These are phyloP conservation scores for Tenebrio molitor DNA, from an alignment of 1,140 invertebrate species.

Conservation along the genomic window DNA sequence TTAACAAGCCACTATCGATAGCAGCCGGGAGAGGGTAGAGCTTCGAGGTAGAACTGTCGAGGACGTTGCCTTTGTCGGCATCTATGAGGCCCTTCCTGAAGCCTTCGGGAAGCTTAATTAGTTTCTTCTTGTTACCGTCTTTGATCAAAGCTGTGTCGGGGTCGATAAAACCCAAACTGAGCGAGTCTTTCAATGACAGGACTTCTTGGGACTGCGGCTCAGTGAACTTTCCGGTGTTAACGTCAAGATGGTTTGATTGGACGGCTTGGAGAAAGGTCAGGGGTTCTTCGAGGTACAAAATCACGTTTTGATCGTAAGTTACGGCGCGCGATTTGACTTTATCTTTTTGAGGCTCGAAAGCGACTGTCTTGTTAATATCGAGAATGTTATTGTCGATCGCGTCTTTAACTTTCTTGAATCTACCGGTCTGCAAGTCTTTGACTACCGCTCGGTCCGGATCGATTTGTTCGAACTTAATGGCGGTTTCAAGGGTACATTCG, in stretches of 20 bases:
- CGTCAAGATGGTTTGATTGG: constrained; percentile 79
- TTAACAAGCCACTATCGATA: constrained; percentile 82
- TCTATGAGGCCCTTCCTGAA: constrained; percentile 90
- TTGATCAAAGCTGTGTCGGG: constrained; percentile 90
- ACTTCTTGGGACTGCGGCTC: constrained; percentile 79
- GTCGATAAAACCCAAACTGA: constrained; percentile 86
- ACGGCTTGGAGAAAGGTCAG: constrained; percentile 83
- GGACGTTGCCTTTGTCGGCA: constrained; percentile 85
- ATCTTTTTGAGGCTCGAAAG: constrained; percentile 76
- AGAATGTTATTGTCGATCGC: constrained; percentile 81
- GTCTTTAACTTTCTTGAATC: constrained; percentile 78
- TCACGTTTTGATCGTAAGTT: constrained; percentile 79
- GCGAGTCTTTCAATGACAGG: constrained; percentile 87
- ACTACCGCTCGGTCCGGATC: constrained; percentile 82
- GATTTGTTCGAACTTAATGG: constrained; percentile 81
- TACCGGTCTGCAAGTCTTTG: constrained; percentile 82
- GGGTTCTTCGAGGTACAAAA: constrained; percentile 80
- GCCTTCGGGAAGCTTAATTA: constrained; percentile 88
- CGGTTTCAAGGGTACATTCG: constrained; percentile 84
- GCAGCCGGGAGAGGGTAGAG: constrained; percentile 80
- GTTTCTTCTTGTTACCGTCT: constrained; percentile 84
- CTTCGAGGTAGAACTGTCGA: constrained; percentile 86
- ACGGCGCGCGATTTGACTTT: constrained; percentile 78
- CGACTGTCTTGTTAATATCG: constrained; percentile 74
- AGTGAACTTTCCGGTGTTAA: constrained; percentile 80